Percentiles rank a stretch among this genome's conserved stretches.
phyloP scores from a whole-genome alignment of 92 coral and sea anemone species.

The Actinernus sp. region DNA sequence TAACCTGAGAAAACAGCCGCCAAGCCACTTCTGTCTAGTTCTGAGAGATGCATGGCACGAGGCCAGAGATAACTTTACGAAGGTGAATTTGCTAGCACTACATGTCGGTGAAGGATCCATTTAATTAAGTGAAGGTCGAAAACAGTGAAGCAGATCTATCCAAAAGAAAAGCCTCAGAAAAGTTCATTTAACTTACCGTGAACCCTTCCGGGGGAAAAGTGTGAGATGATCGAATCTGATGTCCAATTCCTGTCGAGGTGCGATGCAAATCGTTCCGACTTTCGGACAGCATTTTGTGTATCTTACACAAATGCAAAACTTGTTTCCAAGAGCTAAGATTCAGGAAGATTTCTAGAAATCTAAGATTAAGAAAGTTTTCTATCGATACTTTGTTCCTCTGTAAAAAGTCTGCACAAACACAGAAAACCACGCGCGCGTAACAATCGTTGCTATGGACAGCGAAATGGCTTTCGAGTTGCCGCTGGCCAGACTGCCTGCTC shows the following conservation, averaged over 20 bases:
- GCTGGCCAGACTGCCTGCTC: background rate
- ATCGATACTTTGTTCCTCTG: background rate
- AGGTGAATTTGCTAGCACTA: no score
- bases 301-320: no score
- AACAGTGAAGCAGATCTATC: no score
- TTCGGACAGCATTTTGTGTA: constrained; percentile 59
- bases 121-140: no score
- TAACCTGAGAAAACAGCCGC: no score
- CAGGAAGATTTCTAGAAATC: no score
- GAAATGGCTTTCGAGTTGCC: constrained; percentile 19
- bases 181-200: constrained; percentile 77
- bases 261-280: constrained; percentile 75
- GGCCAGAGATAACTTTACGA: no score
- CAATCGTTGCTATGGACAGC: constrained; percentile 58
- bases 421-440: constrained; percentile 33
- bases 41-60: no score
- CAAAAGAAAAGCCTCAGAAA: no score
- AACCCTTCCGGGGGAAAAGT: constrained; percentile 81
- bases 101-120: no score
- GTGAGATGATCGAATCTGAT: constrained; percentile 47
- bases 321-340: no score
- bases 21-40: no score
- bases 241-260: constrained; percentile 92
- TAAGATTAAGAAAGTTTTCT: background rate
- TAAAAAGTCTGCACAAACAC: background rate